These are phyloP conservation scores for Rousettus leschenaultii DNA, from an alignment of 2,113 vertebrate genomes.

Conservation along the genomic window DNA sequence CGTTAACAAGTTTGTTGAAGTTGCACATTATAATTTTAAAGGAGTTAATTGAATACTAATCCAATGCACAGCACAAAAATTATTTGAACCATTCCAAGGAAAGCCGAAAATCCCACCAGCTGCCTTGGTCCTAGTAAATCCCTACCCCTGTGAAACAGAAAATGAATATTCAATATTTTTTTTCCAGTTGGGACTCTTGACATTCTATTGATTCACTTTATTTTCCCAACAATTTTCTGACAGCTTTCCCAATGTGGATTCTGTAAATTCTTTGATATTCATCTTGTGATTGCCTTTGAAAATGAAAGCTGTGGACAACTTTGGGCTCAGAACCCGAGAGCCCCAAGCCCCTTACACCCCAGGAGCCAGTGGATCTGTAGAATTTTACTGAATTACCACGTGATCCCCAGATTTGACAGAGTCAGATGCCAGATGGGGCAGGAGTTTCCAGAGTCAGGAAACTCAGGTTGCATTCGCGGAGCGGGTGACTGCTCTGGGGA, in stretches of 20 bases:
- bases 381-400: not conserved
- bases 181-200: constrained; percentile 82
- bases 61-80: constrained; percentile 74
- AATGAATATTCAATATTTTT: constrained; percentile 87
- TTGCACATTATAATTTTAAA: constrained; percentile 75
- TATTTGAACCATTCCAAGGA: constrained; percentile 79
- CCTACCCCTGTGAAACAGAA: constrained; percentile 82
- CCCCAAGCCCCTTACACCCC: not conserved
- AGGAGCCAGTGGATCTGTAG: not conserved
- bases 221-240: constrained; percentile 89
- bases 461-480: not conserved
- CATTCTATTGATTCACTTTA: constrained; percentile 87
- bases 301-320: constrained; percentile 60
- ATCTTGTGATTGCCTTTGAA: constrained; percentile 85
- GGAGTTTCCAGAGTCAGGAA: not conserved
- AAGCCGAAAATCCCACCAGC: constrained; percentile 79
- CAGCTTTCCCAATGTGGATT: constrained; percentile 85
- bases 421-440: not conserved
- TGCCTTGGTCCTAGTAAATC: constrained; percentile 81
- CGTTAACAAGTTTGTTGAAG: constrained; percentile 70
- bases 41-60: constrained; percentile 80
- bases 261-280: constrained; percentile 85
- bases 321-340: constrained; percentile 58
- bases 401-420: not conserved
- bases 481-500: not conserved